phyloP scores from a whole-genome alignment of 37 sponge, comb jelly and placozoan genomes.

The Dysidea cf. avara region DNA sequence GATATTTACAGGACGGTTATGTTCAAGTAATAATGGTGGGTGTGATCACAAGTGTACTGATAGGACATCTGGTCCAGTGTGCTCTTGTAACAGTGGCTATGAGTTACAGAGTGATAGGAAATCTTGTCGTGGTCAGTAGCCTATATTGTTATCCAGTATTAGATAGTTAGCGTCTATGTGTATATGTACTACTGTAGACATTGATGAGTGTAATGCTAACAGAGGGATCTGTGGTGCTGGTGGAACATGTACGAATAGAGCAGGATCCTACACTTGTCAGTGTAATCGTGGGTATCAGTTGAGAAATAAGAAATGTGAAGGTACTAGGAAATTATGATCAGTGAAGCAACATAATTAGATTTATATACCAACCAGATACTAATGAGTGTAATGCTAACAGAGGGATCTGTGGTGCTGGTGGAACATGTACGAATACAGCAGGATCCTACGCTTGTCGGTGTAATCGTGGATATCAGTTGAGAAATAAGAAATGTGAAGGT shows the following conservation, averaged over 20 bases:
- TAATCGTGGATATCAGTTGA: slow-evolving; percentile 12
- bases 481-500: too few species aligned
- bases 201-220: slow-evolving; percentile 30
- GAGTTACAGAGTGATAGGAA: slow-evolving; percentile 1
- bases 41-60: slow-evolving; percentile 19
- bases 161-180: too few species aligned
- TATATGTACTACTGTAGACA: too few species aligned
- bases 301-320: too few species aligned
- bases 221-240: slow-evolving; percentile 5
- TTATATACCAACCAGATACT: too few species aligned
- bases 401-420: slow-evolving; percentile 3
- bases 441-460: slow-evolving; percentile 42
- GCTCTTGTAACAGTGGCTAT: slow-evolving; percentile 25
- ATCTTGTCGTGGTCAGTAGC: slow-evolving; percentile 14
- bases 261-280: slow-evolving; percentile 28
- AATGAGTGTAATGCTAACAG: slow-evolving; percentile 29
- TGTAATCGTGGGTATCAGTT: slow-evolving; percentile 28
- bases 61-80: neutral
- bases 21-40: slow-evolving; percentile 13
- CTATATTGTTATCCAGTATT: neutral
- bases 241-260: slow-evolving; percentile 26
- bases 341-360: too few species aligned
- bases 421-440: slow-evolving; percentile 23
- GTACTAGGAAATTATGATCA: too few species aligned
- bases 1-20: neutral